Base-by-base conservation (phyloP, 2,888 invertebrate species). In the Drosophila pullipes region DNA sequence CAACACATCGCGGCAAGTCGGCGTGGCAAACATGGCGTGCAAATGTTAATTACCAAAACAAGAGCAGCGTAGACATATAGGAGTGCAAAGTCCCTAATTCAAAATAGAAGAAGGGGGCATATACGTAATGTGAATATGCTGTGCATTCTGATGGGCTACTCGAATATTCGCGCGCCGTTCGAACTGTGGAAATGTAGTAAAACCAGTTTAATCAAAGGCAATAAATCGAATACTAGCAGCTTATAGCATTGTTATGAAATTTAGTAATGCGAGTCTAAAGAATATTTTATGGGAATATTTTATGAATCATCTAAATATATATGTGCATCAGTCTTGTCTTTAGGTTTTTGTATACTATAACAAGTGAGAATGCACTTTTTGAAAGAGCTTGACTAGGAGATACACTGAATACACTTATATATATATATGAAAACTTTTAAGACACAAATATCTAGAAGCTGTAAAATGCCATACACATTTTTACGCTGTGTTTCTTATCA, bases 191-290 rank as follows among this genome's bases (percentile, higher is more conserved):
- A 39, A 31, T 35, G 28, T 25, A 30, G 47, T 25, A 57, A 64
- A 74, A 61, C 75, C 3, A 61, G 65, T 60, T 78, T 75, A 35
- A 65, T 47, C 25, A 62, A 64, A 37, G 22, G 30, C 64, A 78
- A 33, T 37, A 25, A 73, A 53, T 60, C 37, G 31, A 30, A 31
- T 13, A 50, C 22, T 25, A 50, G 47, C 31, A 33, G 54, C n/a
- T 35, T 13, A n/a, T 16, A 28, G 31, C 41, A 59, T 11, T 53
- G 41, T n/a, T n/a, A 44, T 9, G 16, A 41, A 58, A 67, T 50
- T 49, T 49, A 58, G 52, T 68, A 31, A 25, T 55, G 25, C 3
- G 37, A 64, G 25, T 13, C 37, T 7, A 18, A 31, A n/a, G 13
- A 39, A 58, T 39, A 39, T 41, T 44, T 58, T 5, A 6, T 44